Evolutionary conservation across 1,140 invertebrate species (phyloP), one percentile per base, ranked within the genome.

Genomic region (Ruditapes philippinarum): DNA sequence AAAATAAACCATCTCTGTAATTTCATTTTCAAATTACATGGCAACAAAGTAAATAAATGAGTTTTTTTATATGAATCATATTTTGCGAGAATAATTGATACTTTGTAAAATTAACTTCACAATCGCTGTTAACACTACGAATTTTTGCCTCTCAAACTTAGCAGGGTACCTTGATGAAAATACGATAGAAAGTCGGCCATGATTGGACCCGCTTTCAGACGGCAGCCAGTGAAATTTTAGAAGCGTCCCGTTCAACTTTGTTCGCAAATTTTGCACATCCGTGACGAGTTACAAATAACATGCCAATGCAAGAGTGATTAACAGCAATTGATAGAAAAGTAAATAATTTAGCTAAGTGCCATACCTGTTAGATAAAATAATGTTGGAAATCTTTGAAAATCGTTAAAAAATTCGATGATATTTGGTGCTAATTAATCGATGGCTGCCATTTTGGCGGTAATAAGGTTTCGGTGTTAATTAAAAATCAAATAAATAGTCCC

Each of bases 371-470:
- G 28, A 33, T 54, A 28, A 9, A 49, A 78, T 54, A 31, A 54
- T 31, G 12, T 51, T 31, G 45, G n/a, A 78, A 49, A 33, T 25
- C 22, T 9, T 25, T 45, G 36, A 36, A 51, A 78, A 51, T 51
- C 2, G 42, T 45, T 7, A 51, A 76, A 31, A 78, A 33, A 14
- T 51, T 4, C 74, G 49, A 25, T 17, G 22, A n/a, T 36, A 49
- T 36, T 33, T 49, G 45, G 19, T 54, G 74, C 42, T 78, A 36
- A 84, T 45, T 84, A 84, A 84, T 84, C 82, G 65, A 84, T 84
- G 82, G 45, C 82, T 65, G 82, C 82, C 82, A 84, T 84, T 73
- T 84, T 84, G 82, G 82, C 82, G 82, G 82, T 84, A 28, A 25
- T 84, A 38, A n/a, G 82, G 82, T 78, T 65, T 31, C 40, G 3